Conservation (phyloP, 2,888 invertebrate species). For the Griposia aprilina region DNA sequence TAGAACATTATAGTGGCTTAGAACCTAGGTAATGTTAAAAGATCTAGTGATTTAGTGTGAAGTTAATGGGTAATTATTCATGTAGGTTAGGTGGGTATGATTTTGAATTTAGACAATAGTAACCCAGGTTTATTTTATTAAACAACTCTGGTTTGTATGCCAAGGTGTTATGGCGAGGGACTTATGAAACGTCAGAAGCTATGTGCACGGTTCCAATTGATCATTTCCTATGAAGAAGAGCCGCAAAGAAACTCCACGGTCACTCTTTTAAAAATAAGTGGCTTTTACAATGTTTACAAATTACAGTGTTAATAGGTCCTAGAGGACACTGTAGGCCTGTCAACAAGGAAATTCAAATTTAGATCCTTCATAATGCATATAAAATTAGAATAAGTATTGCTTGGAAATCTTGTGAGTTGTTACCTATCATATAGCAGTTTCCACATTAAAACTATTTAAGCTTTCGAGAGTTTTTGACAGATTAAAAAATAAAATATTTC, state of each 20-base stretch:
- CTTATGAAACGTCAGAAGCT: no score
- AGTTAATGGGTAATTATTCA: conserved; percentile 8
- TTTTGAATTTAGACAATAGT: conserved; percentile 20
- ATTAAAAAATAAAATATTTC: neutral
- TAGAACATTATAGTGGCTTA: neutral
- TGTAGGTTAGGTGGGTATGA: neutral
- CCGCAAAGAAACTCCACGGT: no score
- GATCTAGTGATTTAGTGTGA: conserved; percentile 9
- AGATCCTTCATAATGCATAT: neutral
- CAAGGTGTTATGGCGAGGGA: neutral
- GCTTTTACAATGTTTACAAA: no score
- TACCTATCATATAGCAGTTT: neutral
- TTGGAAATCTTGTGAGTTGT: neutral
- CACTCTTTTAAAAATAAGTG: no score
- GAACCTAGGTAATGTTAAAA: neutral
- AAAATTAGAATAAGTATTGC: neutral
- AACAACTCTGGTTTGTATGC: neutral
- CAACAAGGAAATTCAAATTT: neutral
- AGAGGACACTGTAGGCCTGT: no score
- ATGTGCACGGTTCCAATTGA: no score
- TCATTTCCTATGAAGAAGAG: no score
- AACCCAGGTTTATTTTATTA: conserved; percentile 13
- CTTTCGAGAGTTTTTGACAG: neutral
- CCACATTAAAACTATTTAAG: neutral
- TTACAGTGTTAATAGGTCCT: no score